Evolutionary conservation across 2,888 invertebrate species (phyloP).

Genomic region (Prostheceraeus crozeri): DNA sequence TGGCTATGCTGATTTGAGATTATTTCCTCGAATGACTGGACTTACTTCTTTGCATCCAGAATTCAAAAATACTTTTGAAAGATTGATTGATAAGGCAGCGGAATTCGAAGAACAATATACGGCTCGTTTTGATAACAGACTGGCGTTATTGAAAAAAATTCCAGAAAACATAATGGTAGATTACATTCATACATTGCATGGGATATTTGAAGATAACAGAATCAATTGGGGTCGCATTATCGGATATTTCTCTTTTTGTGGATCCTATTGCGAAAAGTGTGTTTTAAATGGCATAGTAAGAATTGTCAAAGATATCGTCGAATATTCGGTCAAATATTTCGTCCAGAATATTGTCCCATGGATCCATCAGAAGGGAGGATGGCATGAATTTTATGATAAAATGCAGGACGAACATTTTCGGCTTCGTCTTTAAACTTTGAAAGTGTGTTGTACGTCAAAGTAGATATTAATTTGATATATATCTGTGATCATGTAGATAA

Average conservation of each 20-base stretch:
- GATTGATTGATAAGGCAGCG: slow-evolving; percentile 24
- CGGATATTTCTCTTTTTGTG: slow-evolving; percentile 18
- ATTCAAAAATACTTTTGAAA: slow-evolving; percentile 1
- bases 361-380: slow-evolving; percentile 18
- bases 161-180: slow-evolving; percentile 30
- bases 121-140: slow-evolving; percentile 28
- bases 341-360: background rate
- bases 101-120: slow-evolving; percentile 32
- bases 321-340: slow-evolving; percentile 30
- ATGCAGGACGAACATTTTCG: too few species aligned
- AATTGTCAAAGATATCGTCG: slow-evolving; percentile 24
- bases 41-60: background rate
- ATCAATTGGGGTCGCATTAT: slow-evolving; percentile 35
- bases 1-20: slow-evolving; percentile 24
- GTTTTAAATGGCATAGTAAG: slow-evolving; percentile 26
- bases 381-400: too few species aligned
- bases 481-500: too few species aligned
- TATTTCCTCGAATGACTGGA: slow-evolving; percentile 31
- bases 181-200: slow-evolving; percentile 25
- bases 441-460: too few species aligned
- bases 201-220: slow-evolving; percentile 29
- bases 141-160: slow-evolving; percentile 26
- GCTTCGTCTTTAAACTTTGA: too few species aligned
- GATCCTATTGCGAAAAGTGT: slow-evolving; percentile 24
- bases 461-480: too few species aligned